Evolutionary conservation across 1,140 invertebrate species (phyloP).

Genomic region (Achatina immaculata): DNA sequence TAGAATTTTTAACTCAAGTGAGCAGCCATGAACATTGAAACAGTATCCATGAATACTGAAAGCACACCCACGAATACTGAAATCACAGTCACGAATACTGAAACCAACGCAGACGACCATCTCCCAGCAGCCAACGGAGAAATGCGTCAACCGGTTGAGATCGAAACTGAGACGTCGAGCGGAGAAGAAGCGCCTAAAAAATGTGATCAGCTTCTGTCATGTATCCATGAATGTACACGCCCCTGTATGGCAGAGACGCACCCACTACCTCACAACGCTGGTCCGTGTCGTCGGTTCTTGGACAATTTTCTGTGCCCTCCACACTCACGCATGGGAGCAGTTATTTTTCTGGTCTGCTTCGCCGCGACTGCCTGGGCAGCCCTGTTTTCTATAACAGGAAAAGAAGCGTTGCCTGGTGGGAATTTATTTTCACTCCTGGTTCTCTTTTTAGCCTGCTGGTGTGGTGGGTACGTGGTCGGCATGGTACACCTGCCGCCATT

Average conservation of each 20-base stretch:
- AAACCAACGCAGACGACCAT: too few relatives aligned
- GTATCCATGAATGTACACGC: conserved; percentile 30
- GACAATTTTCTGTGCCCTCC: conserved; percentile 67
- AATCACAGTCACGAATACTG: too few relatives aligned
- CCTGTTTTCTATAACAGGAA: conserved; percentile 82
- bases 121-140: too few relatives aligned
- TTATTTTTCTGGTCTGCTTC: conserved; percentile 65
- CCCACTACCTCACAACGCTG: conserved; percentile 51
- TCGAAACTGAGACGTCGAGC: too few relatives aligned
- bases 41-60: too few relatives aligned
- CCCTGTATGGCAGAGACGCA: conserved; percentile 55
- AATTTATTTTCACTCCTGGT: conserved; percentile 81
- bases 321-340: conserved; percentile 62
- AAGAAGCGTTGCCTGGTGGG: conserved; percentile 82
- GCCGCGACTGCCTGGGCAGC: conserved; percentile 84
- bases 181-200: too few relatives aligned
- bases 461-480: conserved; percentile 84
- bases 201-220: not conserved
- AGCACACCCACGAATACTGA: too few relatives aligned
- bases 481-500: conserved; percentile 86
- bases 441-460: conserved; percentile 79
- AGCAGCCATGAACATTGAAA: too few relatives aligned
- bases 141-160: too few relatives aligned
- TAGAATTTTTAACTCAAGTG: too few relatives aligned
- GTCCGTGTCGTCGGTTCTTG: conserved; percentile 46